Percentiles rank a stretch among this genome's conserved stretches.
Evolutionary conservation across 2,113 vertebrate genomes (phyloP).

Genomic region (Telmatochromis bifrenatus): DNA sequence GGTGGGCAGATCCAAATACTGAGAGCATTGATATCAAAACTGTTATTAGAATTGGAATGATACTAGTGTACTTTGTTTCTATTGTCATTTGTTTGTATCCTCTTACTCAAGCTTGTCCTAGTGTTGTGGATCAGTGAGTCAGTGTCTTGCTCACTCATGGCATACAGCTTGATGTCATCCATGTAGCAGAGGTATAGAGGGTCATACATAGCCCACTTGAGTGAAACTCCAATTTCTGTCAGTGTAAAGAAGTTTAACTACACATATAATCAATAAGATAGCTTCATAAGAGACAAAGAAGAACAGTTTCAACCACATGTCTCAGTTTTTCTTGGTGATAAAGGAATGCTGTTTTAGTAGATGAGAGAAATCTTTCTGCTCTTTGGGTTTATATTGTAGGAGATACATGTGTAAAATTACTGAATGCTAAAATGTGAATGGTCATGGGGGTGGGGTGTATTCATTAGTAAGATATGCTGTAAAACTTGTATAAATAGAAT

Average conservation of each 20-base stretch:
- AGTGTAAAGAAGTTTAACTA: not conserved
- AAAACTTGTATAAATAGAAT: not conserved
- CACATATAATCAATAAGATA: not conserved
- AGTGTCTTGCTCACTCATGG: not conserved
- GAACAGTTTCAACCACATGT: not conserved
- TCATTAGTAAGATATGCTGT: not conserved
- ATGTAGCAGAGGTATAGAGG: not conserved
- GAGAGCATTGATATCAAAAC: not conserved
- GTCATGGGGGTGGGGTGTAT: rapidly evolving
- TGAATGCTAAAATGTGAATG: not conserved
- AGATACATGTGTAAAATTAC: not conserved
- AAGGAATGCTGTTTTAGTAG: not conserved
- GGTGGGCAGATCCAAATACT: not conserved
- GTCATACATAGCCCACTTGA: not conserved
- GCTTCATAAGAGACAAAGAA: not conserved
- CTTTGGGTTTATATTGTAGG: not conserved
- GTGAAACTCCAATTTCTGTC: not conserved
- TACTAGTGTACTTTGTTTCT: not conserved
- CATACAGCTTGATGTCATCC: not conserved
- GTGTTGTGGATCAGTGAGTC: not conserved
- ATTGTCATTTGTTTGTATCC: not conserved
- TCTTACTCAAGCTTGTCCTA: not conserved
- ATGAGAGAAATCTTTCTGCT: not conserved
- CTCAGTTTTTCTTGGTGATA: not conserved
- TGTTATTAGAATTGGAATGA: not conserved